Conservation (phyloP, 2,797 vertebrate species). For the Gobionotothen gibberifrons region DNA sequence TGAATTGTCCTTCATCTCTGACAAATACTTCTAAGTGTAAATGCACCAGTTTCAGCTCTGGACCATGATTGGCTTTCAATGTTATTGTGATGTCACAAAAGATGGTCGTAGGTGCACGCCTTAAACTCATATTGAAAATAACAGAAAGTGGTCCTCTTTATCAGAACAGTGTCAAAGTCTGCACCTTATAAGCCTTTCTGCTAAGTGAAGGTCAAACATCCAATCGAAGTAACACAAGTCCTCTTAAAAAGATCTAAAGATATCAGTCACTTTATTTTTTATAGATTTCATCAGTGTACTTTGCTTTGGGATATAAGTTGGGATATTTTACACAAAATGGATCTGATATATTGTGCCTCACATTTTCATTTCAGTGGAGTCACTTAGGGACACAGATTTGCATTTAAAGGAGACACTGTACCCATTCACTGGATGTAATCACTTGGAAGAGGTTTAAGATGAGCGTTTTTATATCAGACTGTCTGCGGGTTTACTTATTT, state of each 20-base stretch:
- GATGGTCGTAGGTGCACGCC: not conserved
- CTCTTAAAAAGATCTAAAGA: not conserved
- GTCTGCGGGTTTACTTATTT: slow-evolving; percentile 1
- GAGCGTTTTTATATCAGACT: slow-evolving; percentile 2
- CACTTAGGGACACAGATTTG: slow-evolving; percentile 5
- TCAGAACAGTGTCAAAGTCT: not conserved
- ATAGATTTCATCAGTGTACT: too few species aligned
- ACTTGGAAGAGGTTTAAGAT: slow-evolving; percentile 3
- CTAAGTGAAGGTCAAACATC: not conserved
- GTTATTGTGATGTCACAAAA: not conserved
- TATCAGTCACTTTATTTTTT: not conserved
- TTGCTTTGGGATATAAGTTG: too few species aligned
- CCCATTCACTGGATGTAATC: slow-evolving; percentile 1
- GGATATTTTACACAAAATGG: not conserved
- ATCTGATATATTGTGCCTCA: not conserved
- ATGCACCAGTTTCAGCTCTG: too few species aligned
- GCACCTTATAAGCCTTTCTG: not conserved
- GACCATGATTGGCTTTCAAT: not conserved
- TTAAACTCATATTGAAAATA: not conserved
- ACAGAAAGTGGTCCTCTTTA: not conserved
- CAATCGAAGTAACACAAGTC: not conserved
- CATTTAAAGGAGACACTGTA: slow-evolving; percentile 6
- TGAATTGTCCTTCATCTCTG: too few species aligned
- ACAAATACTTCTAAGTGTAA: too few species aligned
- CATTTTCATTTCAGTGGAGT: not conserved